Evolutionary conservation across 2,888 invertebrate species (phyloP).

Genomic region (Aleiodes leptofemur): DNA sequence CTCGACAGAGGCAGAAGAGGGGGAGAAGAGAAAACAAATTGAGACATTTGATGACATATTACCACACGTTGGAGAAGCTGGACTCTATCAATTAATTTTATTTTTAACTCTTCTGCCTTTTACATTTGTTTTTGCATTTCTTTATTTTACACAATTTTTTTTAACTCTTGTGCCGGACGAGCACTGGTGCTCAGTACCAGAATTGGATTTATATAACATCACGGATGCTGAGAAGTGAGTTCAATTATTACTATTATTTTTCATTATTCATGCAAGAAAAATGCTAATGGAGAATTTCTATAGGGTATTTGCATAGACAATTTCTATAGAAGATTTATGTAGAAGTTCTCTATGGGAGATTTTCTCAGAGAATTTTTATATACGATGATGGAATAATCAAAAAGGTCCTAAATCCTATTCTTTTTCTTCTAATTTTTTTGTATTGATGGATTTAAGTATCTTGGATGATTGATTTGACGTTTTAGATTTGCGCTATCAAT

Average conservation of each 20-base stretch:
- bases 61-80: constrained; percentile 72
- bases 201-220: constrained; percentile 65
- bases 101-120: constrained; percentile 71
- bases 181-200: constrained; percentile 72
- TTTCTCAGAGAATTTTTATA: too few species aligned
- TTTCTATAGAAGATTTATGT: too few species aligned
- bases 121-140: constrained; percentile 72
- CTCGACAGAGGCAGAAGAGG: constrained; percentile 64
- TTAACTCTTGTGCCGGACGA: constrained; percentile 70
- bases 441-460: background rate
- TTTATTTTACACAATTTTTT: constrained; percentile 74
- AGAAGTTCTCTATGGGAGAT: too few species aligned
- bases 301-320: too few species aligned
- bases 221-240: constrained; percentile 70
- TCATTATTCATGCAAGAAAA: too few species aligned
- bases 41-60: constrained; percentile 72
- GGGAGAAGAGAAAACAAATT: constrained; percentile 62
- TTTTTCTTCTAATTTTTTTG: background rate
- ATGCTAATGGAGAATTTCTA: too few species aligned
- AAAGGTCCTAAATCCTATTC: too few species aligned
- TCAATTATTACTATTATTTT: too few species aligned
- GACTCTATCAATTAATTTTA: constrained; percentile 71
- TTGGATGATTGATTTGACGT: constrained; percentile 9
- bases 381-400: too few species aligned
- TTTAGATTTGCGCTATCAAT: constrained; percentile 84